phyloP scores from a whole-genome alignment of 2,888 invertebrate genomes.

The Pegoplata infirma region DNA sequence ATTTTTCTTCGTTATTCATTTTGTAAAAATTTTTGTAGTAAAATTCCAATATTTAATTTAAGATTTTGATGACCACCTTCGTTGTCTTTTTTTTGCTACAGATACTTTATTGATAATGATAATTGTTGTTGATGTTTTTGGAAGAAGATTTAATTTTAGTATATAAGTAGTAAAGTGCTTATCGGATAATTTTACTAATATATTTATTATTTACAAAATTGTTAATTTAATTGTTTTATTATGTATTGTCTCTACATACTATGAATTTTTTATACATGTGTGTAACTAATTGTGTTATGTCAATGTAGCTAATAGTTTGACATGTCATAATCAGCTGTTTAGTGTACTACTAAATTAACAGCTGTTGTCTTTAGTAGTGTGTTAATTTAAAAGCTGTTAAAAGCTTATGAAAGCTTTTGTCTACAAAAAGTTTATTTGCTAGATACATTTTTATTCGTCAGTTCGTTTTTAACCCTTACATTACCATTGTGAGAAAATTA shows the following conservation, averaged over 20 bases:
- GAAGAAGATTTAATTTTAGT: not conserved
- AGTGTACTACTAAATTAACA: not conserved
- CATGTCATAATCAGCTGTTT: constrained; percentile 13
- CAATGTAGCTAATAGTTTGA: constrained; percentile 10
- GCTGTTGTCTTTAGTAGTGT: not conserved
- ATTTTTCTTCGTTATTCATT: constrained; percentile 77
- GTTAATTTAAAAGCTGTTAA: not conserved
- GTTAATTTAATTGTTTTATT: not conserved
- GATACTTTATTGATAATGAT: constrained; percentile 7
- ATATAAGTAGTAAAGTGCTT: not conserved
- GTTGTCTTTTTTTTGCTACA: not conserved
- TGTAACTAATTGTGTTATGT: not conserved
- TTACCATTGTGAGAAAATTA: no score
- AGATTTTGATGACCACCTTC: not conserved
- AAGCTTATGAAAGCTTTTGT: constrained; percentile 6
- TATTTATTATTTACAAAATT: not conserved
- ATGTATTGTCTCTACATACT: not conserved
- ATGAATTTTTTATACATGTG: not conserved
- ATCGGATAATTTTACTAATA: not conserved
- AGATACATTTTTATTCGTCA: not conserved
- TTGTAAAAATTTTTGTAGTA: not conserved
- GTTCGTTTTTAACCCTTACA: constrained; percentile 6
- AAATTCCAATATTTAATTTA: not conserved
- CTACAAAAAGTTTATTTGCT: not conserved
- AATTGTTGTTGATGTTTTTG: not conserved